Percentiles rank a stretch among this genome's conserved stretches.
Conservation (phyloP, 2,797 vertebrate genomes). For the Amazona finschi region DNA sequence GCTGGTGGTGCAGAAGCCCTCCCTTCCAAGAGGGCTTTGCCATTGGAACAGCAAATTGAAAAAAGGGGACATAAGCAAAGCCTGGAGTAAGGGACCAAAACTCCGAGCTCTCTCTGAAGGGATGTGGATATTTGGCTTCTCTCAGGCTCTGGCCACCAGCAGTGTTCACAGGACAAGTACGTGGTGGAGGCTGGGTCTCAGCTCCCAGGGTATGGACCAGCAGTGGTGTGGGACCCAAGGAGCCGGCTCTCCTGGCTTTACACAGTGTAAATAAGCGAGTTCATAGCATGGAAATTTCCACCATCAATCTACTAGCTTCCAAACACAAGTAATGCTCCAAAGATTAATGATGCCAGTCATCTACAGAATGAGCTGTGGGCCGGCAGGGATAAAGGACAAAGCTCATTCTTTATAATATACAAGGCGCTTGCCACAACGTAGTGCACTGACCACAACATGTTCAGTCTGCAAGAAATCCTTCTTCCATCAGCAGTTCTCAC, state of each 20-base stretch:
- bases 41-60: neutral
- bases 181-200: neutral
- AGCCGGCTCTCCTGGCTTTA: neutral
- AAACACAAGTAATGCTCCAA: neutral
- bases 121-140: neutral
- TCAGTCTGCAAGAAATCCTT: neutral
- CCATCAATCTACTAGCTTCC: neutral
- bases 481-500: neutral
- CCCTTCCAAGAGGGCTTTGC: neutral
- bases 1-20: neutral
- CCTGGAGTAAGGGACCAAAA: neutral
- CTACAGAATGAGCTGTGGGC: neutral
- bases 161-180: accelerated
- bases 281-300: neutral
- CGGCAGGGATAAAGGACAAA: neutral
- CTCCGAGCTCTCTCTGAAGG: neutral
- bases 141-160: neutral
- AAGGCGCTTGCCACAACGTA: neutral
- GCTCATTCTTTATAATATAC: neutral
- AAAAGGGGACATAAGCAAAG: neutral
- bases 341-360: neutral
- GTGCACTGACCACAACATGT: neutral
- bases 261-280: neutral
- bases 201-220: neutral
- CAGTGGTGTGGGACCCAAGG: accelerated